Base-by-base conservation (phyloP, 2,888 invertebrate species). In the Cynaeus angustus region DNA sequence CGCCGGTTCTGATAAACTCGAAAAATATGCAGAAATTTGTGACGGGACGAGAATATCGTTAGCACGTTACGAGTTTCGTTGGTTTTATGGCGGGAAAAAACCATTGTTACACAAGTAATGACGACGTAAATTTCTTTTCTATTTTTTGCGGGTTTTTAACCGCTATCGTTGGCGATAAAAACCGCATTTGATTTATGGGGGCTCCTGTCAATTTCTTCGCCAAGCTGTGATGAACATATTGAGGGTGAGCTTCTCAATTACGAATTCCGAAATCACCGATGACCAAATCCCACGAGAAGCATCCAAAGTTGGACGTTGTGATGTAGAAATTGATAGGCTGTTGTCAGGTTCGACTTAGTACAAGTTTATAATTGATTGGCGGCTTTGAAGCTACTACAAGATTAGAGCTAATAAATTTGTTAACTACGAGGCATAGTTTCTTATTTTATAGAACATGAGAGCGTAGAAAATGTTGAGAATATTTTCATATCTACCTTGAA, bases 21-120 rank as follows among this genome's bases (percentile, higher is more conserved):
- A 58, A 58, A 43, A 43, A 43, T 59, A 59, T 59, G 59, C 59
- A 59, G 46, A 59, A 50, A 59, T 46, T 59, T 59, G 41, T 56
- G 55, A 56, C 55, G 21, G 38, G 55, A 33, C 37, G 53, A 37
- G 14, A 56, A 56, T 33, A 33, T 41, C 55, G 16, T 56, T 21
- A 38, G 55, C 41, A n/a, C 12, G 43, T 58, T 45, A 45, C 58
- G 26, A 30, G 7, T 37, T 16, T 16, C 16, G 14, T 13, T 8
- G 48, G 16, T 13, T 53, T 33, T 45, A 41, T 45, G 59, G 16
- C 26, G 6, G 21, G 8, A 41, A 59, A 30, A 46, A 43, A 8
- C 33, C 33, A 45, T 59, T 46, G 21, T 58, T 53, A 10, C 9
- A 6, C 14, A 53, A 33, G 30, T 53, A 10, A 53, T 33, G 53